Evolutionary conservation across 1,140 invertebrate species (phyloP), one percentile per base, ranked within the genome.

Genomic region (Apis cerana): DNA sequence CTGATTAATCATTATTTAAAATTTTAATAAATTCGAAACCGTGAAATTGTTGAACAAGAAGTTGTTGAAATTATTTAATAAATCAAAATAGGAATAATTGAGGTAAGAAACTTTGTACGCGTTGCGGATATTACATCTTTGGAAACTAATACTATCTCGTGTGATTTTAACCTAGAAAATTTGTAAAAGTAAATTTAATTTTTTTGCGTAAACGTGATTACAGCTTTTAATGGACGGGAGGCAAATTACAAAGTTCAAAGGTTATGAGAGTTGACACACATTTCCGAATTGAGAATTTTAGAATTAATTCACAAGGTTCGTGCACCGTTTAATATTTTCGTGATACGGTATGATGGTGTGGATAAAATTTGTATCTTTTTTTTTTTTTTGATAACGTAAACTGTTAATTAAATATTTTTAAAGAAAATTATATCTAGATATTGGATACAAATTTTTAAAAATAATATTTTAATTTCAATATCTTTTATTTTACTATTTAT

Each of bases 181-280:
- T 64, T 27, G 10, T 27, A 8, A 33, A 33, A 64, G 17, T 33
- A 23, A 64, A 64, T 27, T 33, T 64, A 17, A 9, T 27, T 33
- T 33, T 64, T 64, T 27, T 21, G 27, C 23, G 19, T 10, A 27
- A 64, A 33, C 27, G 62, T 33, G 17, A 64, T 33, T 33, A 17
- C 62, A 33, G 62, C 23, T 64, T 70, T 70, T 70, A 70, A 70
- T 70, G 23, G 48, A 70, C 48, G n/a, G 11, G 21, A 23, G 50
- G 11, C 13, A 27, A 19, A 50, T 67, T 67, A 43, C 5, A 48
- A 52, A 70, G 69, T 70, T 70, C 69, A 70, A 12, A 52, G 69
- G 48, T 52, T 19, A 70, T 10, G 9, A 10, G 1, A 21, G 43
- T 19, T 54, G 69, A 52, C 48, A 50, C 69, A 70, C 48, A 19